phyloP scores from a whole-genome alignment of 2,113 vertebrate genomes.

The Sphaerodactylus townsendi region DNA sequence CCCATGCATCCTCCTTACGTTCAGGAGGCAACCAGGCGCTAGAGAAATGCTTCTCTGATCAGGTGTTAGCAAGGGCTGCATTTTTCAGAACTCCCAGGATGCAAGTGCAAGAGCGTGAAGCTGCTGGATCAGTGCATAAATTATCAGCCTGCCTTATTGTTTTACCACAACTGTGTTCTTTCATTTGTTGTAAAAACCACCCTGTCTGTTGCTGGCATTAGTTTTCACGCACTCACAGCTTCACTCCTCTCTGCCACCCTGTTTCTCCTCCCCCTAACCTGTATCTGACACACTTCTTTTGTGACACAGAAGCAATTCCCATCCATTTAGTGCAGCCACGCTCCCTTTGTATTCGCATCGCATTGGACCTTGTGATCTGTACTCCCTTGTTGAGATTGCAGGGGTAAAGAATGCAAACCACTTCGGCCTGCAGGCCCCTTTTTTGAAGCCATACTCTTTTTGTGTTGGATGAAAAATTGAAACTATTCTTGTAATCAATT shows the following conservation, averaged over 20 bases:
- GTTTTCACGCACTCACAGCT: not conserved
- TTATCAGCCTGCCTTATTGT: not conserved
- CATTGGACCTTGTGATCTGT: not conserved
- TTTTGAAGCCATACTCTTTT: slow-evolving; percentile 1
- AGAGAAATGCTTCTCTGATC: not conserved
- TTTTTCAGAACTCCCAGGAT: not conserved
- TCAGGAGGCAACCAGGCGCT: not conserved
- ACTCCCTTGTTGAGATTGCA: not conserved
- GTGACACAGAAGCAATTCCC: not conserved
- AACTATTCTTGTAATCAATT: not conserved
- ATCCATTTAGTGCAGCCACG: no score
- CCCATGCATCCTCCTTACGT: not conserved
- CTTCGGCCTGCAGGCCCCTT: not conserved
- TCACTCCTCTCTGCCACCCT: no score
- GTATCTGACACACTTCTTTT: not conserved
- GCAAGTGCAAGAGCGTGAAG: not conserved
- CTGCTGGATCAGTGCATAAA: not conserved
- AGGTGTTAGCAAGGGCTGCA: not conserved
- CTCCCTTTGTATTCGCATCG: not conserved
- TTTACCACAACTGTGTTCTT: not conserved
- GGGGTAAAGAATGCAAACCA: not conserved
- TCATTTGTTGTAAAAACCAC: no score
- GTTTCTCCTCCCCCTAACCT: not conserved
- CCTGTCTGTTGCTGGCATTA: not conserved
- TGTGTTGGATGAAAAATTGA: not conserved